These are phyloP conservation scores for Oreochromis aureus DNA, from an alignment of 2,113 vertebrate species.

Conservation along the genomic window DNA sequence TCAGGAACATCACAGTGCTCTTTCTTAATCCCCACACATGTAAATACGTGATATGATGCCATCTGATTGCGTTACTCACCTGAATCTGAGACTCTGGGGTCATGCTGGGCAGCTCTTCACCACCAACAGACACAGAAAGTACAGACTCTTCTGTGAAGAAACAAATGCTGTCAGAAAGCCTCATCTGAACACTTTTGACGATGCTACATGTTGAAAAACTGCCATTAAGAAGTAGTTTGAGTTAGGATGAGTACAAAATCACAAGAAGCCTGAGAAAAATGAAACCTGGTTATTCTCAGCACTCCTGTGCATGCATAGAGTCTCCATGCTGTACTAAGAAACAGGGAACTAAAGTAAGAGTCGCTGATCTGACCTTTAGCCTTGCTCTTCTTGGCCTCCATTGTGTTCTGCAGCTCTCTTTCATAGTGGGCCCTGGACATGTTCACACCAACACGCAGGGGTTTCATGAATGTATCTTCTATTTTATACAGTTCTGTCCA, in stretches of 20 bases:
- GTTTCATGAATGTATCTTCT: constrained; percentile 84
- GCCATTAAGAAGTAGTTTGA: background rate
- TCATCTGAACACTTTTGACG: background rate
- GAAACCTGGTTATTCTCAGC: background rate
- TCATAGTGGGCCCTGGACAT: constrained; percentile 97
- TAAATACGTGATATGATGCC: background rate
- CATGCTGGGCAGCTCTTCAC: constrained; percentile 83
- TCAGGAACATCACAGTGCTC: background rate
- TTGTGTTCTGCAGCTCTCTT: constrained; percentile 84
- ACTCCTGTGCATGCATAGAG: background rate
- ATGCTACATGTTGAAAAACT: background rate
- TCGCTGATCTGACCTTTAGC: constrained; percentile 56
- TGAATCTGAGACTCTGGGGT: constrained; percentile 87
- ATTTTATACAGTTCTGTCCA: constrained; percentile 86
- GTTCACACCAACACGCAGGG: constrained; percentile 86
- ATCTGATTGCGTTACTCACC: constrained; percentile 57
- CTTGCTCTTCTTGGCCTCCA: constrained; percentile 68
- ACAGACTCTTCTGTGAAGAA: constrained; percentile 21
- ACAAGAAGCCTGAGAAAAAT: background rate
- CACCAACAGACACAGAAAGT: constrained; percentile 71
- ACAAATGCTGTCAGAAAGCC: background rate
- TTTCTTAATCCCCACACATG: background rate
- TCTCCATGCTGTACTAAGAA: background rate
- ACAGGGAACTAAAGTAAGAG: background rate
- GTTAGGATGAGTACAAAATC: background rate